These are phyloP conservation scores for Vidua chalybeata DNA, from an alignment of 2,113 vertebrate genomes.

Conservation along the genomic window DNA sequence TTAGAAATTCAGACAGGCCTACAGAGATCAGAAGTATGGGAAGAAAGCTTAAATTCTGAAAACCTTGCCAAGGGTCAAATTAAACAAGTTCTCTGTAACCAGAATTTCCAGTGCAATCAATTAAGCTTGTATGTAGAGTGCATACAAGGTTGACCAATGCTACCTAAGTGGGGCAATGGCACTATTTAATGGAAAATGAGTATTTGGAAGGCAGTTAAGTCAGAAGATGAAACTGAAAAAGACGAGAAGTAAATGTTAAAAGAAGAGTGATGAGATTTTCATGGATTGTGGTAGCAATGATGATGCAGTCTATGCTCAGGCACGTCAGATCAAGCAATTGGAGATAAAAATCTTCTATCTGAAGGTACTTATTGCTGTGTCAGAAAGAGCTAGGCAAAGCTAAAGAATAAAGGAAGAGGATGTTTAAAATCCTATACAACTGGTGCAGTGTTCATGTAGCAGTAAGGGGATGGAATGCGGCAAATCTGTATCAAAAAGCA, in stretches of 20 bases:
- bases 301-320: not conserved
- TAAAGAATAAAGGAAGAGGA: not conserved
- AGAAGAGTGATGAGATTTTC: not conserved
- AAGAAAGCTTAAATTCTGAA: not conserved
- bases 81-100: not conserved
- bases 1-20: slow-evolving; percentile 8
- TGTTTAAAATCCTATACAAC: not conserved
- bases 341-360: not conserved
- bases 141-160: not conserved
- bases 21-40: slow-evolving; percentile 15
- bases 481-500: not conserved
- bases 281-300: not conserved
- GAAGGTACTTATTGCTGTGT: not conserved
- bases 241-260: not conserved
- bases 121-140: not conserved
- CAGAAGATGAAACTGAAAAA: not conserved
- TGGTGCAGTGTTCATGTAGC: not conserved
- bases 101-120: slow-evolving; percentile 28
- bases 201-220: not conserved
- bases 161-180: not conserved
- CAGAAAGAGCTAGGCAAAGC: not conserved
- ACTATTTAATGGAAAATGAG: not conserved
- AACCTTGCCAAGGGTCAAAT: not conserved
- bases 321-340: not conserved
- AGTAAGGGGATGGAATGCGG: not conserved